Evolutionary conservation across 2,797 vertebrate genomes (phyloP), one percentile per base, ranked within the genome.

Genomic region (Lates japonicus): DNA sequence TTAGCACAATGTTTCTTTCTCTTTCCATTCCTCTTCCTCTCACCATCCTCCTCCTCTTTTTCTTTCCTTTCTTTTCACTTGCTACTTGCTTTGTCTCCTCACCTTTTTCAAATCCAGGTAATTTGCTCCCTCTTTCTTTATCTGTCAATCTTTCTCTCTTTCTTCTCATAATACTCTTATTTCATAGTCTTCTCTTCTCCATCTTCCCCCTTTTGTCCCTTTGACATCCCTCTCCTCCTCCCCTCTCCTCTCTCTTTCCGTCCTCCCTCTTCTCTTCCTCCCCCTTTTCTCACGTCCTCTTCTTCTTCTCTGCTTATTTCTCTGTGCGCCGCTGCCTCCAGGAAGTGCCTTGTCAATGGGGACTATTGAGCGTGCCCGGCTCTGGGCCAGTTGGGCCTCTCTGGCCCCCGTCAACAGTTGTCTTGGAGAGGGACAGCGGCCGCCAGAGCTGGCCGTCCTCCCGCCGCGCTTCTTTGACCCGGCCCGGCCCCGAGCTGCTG

Each of bases 301-400:
- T 72, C 59, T 86, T 88, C 86, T 74, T 69, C 81, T 79, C 65
- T 64, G 7, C 52, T 78, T n/a, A 25, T 79, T 81, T 62, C 71
- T 83, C 76, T 61, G 78, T 42, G 67, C 59, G 4, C 75, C 25
- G 49, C 86, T 74, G 75, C 83, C 77, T 68, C 17, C 92, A 92
- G 94, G 78, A 91, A 93, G 88, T 79, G 29, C 33, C 5, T n/a
- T 12, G 70, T 92, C 87, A 88, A 93, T 91, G 89, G 85, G 37
- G 33, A 22, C 86, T 22, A 93, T 93, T 90, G 88, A 89, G 52
- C 62, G 20, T 20, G 44, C 72, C 78, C 74, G 58, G 79, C 85
- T 77, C 75, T 20, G 87, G 77, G 86, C 83, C 88, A 25, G 90
- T 73, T 55, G 85, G 83, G 76, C 81, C 37, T 1, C 82, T 78